Evolutionary conservation across 2,888 invertebrate genomes (phyloP), one percentile per base, ranked within the genome.

Genomic region (Himalopsyche japonica): DNA sequence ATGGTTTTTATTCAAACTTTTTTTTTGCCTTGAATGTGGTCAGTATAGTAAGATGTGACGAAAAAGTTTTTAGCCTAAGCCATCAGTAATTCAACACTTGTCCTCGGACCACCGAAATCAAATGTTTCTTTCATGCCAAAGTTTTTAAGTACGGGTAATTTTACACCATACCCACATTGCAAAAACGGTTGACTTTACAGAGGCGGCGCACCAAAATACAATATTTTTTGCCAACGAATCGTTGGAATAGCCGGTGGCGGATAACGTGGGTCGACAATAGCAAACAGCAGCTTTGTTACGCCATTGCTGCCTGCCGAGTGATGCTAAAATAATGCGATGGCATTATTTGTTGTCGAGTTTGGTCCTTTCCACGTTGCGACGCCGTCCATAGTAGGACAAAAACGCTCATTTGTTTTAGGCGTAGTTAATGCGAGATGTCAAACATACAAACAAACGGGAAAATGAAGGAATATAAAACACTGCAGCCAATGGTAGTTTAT

Each of bases 271-370:
- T 79, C 48, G 83, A 83, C 83, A 80, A 83, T 77, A 37, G 83
- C 76, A 76, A 83, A 80, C 70, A 81, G 76, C 83, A 83, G 83
- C 77, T 83, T 83, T 83, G 83, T 83, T 83, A 30, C 37, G 30
- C 32, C 20, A 81, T 76, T 81, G 80, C 32, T 37, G 48, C 30
- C 48, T 7, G 49, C 47, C 76, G 32, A 76, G 37, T 64, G 82
- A 70, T 34, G 64, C 64, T 76, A 81, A 82, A 82, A 82, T 83
- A 83, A 43, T 24, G 48, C 83, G 32, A 43, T 30, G 43, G 79
- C 43, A 79, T 79, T 79, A 47, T 79, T 77, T 43, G 37, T 20
- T 43, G 77, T 77, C 20, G 30, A 48, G 48, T 70, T 70, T 30
- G 70, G 70, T 27, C 70, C 30, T 70, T 24, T 27, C 8, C 70